phyloP scores from a whole-genome alignment of 2,888 invertebrate species.

The Stenotaenia linearis region DNA sequence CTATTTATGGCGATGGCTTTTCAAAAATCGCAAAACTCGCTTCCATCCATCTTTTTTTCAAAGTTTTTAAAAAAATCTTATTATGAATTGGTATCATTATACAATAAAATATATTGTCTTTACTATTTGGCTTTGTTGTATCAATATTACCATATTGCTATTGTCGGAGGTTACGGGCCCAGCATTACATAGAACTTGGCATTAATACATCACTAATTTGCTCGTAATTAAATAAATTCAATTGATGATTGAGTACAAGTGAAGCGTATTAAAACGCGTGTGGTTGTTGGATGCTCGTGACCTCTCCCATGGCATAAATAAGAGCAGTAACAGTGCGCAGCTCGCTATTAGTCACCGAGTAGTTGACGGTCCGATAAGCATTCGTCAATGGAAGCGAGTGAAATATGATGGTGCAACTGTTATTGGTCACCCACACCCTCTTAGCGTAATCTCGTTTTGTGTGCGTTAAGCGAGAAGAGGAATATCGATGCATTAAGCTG shows the following conservation, averaged over 20 bases:
- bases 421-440: conserved; percentile 7
- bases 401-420: conserved; percentile 11
- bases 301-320: conserved; percentile 13
- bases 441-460: neutral
- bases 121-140: too few species aligned
- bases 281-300: neutral
- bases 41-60: neutral
- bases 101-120: too few species aligned
- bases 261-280: neutral
- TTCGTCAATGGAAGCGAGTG: conserved; percentile 6
- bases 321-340: neutral
- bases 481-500: neutral
- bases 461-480: neutral
- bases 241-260: neutral
- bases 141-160: too few species aligned
- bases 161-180: too few species aligned
- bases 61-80: too few species aligned
- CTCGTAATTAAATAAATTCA: neutral
- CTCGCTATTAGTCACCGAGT: neutral
- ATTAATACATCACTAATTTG: too few species aligned
- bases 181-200: too few species aligned
- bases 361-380: conserved; percentile 7
- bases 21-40: neutral
- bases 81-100: too few species aligned
- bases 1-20: conserved; percentile 2